Evolutionary conservation across 2,113 vertebrate genomes (phyloP), one percentile per base, ranked within the genome.

Genomic region (Procavia capensis): DNA sequence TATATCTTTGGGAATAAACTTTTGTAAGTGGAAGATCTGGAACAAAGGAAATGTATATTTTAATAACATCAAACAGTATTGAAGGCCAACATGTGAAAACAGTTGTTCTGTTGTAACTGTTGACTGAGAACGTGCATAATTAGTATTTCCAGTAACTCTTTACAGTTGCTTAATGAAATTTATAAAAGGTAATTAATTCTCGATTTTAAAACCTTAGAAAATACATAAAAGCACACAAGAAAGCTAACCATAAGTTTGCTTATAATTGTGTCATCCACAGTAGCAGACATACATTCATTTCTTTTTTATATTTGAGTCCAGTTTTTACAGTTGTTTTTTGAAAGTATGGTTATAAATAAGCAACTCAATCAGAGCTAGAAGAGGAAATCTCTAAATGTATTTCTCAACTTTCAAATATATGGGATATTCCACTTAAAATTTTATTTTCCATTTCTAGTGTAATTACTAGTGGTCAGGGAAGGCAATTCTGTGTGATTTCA

Each of bases 1-100:
- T 95, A 54, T 90, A 63, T 82, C 92, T 70, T 27, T 13, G 19
- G 3, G 4, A 5, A 50, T 82, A 68, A 27, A 36, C 54, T 64
- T 85, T 29, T 82, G 64, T 27, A 84, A 93, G 61, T 74, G 34
- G 47, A 85, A 94, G 4, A 54, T 16, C 34, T 85, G 61, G 34
- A 10, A 64, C 41, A 96, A 92, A 94, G 45, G 1, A 85, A 82
- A 36, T 91, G 41, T 41, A 68, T 25, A 54, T 93, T 93, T 96
- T 43, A 95, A 54, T 57, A 90, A 57, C 6, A 43, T 50, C 31
- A 72, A 79, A 66, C 0, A 63, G 16, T 68, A 19, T 57, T 10
- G 14, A 63, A 95, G 78, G n/a, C 45, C 9, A 13, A 90, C 75
- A 78, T 11, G 0, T 75, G 29, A 84, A 29, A 78, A 93, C 47